Conservation (phyloP, 2,888 invertebrate genomes). For the Dromius quadrimaculatus region DNA sequence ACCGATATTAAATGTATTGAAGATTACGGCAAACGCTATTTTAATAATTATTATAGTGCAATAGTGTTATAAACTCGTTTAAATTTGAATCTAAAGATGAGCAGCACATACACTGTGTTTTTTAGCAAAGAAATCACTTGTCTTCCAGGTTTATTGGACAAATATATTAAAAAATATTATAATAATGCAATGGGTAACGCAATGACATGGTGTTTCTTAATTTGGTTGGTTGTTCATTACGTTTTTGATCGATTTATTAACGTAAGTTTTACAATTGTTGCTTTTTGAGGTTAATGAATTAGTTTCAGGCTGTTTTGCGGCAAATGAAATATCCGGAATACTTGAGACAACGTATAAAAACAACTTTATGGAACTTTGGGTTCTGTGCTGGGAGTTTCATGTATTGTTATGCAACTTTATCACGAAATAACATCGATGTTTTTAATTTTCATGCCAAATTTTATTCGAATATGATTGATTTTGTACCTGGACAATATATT, state of each 20-base stretch:
- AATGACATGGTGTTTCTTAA: slow-evolving; percentile 62
- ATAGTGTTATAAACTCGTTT: slow-evolving; percentile 9
- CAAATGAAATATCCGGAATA: slow-evolving; percentile 61
- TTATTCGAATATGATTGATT: slow-evolving; percentile 53
- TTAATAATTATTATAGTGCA: background rate
- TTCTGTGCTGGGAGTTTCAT: slow-evolving; percentile 60
- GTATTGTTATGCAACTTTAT: slow-evolving; percentile 60
- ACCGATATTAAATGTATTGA: slow-evolving; percentile 16
- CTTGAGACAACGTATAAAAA: slow-evolving; percentile 59
- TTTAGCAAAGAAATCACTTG: slow-evolving; percentile 62
- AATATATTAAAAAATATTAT: slow-evolving; percentile 61
- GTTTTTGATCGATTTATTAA: slow-evolving; percentile 61
- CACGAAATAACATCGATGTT: slow-evolving; percentile 59
- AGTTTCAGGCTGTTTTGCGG: slow-evolving; percentile 59
- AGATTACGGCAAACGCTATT: background rate
- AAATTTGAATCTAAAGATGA: background rate
- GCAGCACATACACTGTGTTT: slow-evolving; percentile 53
- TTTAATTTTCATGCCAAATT: slow-evolving; percentile 57
- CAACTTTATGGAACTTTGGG: slow-evolving; percentile 62
- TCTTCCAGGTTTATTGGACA: slow-evolving; percentile 61
- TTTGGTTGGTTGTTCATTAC: slow-evolving; percentile 61
- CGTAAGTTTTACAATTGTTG: too few relatives aligned
- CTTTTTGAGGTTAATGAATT: slow-evolving; percentile 8
- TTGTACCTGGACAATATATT: slow-evolving; percentile 58
- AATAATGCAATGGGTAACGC: slow-evolving; percentile 63